Conservation (phyloP, 2,113 vertebrate genomes). For the Gymnorhina tibicen region DNA sequence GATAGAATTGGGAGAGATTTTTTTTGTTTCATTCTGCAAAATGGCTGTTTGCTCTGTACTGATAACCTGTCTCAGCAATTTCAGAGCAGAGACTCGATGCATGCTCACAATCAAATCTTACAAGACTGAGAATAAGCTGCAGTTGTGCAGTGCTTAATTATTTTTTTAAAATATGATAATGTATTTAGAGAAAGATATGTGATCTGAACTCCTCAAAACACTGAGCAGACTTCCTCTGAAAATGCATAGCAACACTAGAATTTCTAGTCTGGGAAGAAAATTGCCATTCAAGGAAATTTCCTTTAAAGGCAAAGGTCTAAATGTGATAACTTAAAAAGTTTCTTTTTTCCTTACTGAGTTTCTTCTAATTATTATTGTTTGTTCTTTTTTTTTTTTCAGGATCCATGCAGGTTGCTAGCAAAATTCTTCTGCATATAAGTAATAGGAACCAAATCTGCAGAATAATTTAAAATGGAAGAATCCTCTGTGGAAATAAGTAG, state of each 20-base stretch:
- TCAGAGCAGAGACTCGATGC: not conserved
- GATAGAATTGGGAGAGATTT: not conserved
- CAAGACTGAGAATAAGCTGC: not conserved
- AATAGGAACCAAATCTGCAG: not conserved
- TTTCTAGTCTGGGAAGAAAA: not conserved
- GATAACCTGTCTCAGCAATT: not conserved
- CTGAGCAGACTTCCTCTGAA: not conserved
- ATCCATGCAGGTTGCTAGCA: not conserved
- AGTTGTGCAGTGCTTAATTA: not conserved
- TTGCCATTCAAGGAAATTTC: not conserved
- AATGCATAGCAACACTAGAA: not conserved
- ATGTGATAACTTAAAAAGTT: not conserved
- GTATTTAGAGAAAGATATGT: not conserved
- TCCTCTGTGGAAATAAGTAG: not conserved
- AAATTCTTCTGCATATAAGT: not conserved
- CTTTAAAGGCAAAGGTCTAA: not conserved
- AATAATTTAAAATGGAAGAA: not conserved
- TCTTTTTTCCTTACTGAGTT: not conserved
- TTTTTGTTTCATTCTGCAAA: not conserved
- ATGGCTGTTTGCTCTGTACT: not conserved
- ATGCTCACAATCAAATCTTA: not conserved
- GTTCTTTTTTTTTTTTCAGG: not conserved
- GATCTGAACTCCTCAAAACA: not conserved
- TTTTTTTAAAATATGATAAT: not conserved
- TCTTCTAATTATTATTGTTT: not conserved